Conservation (phyloP, 2,113 vertebrate genomes). For the Nansenia antarctica region DNA sequence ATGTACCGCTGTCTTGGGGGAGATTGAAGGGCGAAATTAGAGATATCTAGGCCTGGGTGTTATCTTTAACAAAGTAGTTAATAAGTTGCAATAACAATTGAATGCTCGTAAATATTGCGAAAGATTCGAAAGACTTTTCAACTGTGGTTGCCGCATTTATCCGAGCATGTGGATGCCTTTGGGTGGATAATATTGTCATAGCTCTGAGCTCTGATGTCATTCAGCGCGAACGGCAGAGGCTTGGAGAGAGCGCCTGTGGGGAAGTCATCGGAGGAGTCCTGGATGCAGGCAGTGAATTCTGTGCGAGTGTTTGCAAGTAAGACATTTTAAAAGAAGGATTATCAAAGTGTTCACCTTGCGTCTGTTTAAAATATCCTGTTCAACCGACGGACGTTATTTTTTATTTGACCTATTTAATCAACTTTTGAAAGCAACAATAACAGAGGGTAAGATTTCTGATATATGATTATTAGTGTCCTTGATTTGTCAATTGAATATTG, state of each 20-base stretch:
- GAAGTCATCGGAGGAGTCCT: conserved; percentile 47
- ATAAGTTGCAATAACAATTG: no score
- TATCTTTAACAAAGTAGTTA: no score
- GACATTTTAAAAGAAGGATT: not conserved
- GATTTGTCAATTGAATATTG: not conserved
- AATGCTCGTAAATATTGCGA: no score
- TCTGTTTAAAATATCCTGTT: not conserved
- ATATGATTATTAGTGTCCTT: not conserved
- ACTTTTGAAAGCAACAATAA: not conserved
- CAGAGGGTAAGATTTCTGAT: not conserved
- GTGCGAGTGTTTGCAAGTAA: conserved; percentile 4
- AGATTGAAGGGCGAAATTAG: no score
- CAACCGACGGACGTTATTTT: not conserved
- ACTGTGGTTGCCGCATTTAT: not conserved
- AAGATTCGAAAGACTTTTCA: not conserved
- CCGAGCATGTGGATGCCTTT: conserved; percentile 28
- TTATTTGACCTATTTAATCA: no score
- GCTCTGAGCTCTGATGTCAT: conserved; percentile 64
- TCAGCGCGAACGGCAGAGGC: conserved; percentile 56
- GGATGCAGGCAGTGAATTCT: conserved; percentile 34
- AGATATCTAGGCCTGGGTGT: no score
- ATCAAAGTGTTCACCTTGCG: not conserved
- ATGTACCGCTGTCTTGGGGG: no score
- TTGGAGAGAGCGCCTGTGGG: conserved; percentile 53
- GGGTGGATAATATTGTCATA: conserved; percentile 37